Evolutionary conservation across 1,140 invertebrate genomes (phyloP).

Genomic region (Zaprionus camerounensis): DNA sequence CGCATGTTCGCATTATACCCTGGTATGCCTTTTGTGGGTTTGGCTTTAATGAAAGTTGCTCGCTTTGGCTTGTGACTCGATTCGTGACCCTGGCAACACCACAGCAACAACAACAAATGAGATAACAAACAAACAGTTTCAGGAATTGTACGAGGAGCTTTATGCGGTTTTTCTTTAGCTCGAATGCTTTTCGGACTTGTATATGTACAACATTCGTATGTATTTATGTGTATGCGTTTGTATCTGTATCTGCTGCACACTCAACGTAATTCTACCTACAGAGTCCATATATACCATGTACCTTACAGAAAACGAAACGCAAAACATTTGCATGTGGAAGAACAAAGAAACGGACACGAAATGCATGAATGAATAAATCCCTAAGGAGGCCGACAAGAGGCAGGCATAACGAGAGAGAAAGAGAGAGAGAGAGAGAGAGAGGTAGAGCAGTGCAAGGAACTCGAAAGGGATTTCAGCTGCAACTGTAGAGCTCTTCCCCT

Average conservation of each 20-base stretch:
- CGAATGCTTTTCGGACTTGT: background rate
- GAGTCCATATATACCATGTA: conserved; percentile 19
- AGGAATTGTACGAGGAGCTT: conserved; percentile 55
- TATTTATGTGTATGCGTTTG: background rate
- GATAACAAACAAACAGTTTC: conserved; percentile 32
- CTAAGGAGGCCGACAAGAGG: conserved; percentile 38
- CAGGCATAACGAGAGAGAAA: background rate
- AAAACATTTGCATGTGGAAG: conserved; percentile 59
- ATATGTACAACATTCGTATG: background rate
- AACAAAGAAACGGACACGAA: conserved; percentile 50
- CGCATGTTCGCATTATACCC: conserved; percentile 19
- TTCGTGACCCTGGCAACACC: conserved; percentile 60
- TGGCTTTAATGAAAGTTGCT: conserved; percentile 68
- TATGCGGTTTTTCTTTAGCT: conserved; percentile 46
- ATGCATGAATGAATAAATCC: conserved; percentile 64
- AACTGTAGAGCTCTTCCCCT: background rate
- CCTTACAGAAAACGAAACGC: conserved; percentile 46
- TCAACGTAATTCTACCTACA: conserved; percentile 46
- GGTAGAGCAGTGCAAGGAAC: conserved; percentile 7
- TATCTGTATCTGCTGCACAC: conserved; percentile 29
- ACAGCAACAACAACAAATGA: conserved; percentile 27
- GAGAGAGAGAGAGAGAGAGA: background rate
- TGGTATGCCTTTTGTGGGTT: conserved; percentile 54
- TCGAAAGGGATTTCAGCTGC: conserved; percentile 12
- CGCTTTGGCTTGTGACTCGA: conserved; percentile 56